Conservation (phyloP, 1,140 invertebrate species). For the Homarus americanus region DNA sequence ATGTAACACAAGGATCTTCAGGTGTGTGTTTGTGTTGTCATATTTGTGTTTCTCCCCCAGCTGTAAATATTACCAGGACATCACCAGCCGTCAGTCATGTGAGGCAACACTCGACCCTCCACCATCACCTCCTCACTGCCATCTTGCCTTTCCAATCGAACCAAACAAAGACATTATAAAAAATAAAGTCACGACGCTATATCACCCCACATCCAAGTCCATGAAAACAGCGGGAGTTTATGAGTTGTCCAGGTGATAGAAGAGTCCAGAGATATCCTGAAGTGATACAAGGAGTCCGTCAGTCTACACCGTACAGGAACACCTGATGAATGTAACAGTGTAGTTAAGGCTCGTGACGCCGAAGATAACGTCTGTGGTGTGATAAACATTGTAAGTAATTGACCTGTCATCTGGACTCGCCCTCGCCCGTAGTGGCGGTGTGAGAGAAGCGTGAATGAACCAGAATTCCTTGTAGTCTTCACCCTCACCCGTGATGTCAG, state of each 20-base stretch:
- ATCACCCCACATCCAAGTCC: neutral
- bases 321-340: neutral
- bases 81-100: constrained; percentile 1
- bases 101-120: neutral
- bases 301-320: neutral
- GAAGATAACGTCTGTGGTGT: neutral
- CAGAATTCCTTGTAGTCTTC: neutral
- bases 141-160: neutral
- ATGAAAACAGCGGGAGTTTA: neutral
- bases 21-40: no score
- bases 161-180: neutral
- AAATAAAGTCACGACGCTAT: neutral
- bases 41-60: no score
- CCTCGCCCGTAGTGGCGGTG: no score
- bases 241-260: neutral
- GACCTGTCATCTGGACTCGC: no score
- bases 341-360: neutral
- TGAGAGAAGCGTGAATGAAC: no score
- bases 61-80: neutral
- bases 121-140: neutral
- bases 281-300: no score
- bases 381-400: no score
- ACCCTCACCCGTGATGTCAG: neutral
- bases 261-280: neutral
- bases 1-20: no score